Base-by-base conservation (phyloP, 2,797 vertebrate genomes). In the Propithecus deckenii region DNA sequence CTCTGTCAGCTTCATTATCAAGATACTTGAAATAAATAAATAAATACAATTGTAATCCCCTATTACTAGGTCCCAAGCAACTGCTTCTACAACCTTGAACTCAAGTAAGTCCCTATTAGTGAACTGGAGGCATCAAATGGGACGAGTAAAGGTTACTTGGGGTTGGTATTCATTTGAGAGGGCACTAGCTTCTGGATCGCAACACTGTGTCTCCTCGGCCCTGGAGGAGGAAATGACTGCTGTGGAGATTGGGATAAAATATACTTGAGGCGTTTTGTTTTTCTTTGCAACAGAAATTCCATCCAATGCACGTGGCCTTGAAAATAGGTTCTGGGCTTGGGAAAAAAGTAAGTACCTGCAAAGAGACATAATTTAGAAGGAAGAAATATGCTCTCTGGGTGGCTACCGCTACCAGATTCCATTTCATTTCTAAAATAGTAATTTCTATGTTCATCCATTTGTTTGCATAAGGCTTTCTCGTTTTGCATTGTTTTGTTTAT, bases 401-500 rank as follows among this genome's bases (percentile, higher is more conserved):
- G 83, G 80, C 61, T 35, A 10, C 41, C 38, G 61, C 41, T 1
- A n/a, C 12, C 67, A 88, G 91, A 85, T 95, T 92, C 55, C 57
- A 65, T 96, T 97, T 90, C 76, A 61, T 63, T 94, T 95, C 92
- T 94, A 83, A 95, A 95, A 91, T 11, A 81, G 61, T 89, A 48
- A 93, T 96, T 95, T 95, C 80, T 95, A 0, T n/a, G 59, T 92
- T 80, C 78, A 76, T 69, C 83, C 52, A 50, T 83, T 92, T 92
- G 81, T 94, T 97, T 96, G 63, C 92, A 94, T 32, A 57, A 46
- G 57, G 72, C 57, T 89, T 91, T 94, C 87, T 93, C 75, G 41
- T 97, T 97, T 95, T 88, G 72, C 63, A 69, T 95, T 80, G 78
- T 94, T 97, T 96, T 90, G 87, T 95, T 93, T 92, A 90, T 95